Evolutionary conservation across 2,888 invertebrate species (phyloP), one percentile per base, ranked within the genome.

Genomic region (Gortyna flavago): DNA sequence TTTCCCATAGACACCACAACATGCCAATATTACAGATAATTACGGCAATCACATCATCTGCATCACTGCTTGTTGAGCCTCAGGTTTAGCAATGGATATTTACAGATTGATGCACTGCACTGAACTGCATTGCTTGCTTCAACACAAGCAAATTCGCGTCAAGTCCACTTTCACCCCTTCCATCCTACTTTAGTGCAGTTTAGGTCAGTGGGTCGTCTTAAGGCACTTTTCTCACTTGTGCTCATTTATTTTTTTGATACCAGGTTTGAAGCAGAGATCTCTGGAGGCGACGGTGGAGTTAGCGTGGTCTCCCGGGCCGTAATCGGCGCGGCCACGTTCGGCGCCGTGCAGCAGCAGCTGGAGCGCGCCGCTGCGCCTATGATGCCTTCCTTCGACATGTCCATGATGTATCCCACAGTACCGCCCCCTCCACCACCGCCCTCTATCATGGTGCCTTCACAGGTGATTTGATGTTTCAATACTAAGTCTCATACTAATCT

Each of bases 221-320:
- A n/a, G n/a, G n/a, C n/a, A n/a, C n/a, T n/a, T n/a, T 51, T 25
- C 16, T 44, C 2, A 32, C 4, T 25, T 48, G 16, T 44, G 7
- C 21, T 44, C 13, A 44, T 44, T 44, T 44, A 13, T 13, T 44
- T 41, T 41, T 13, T 44, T 44, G 13, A 2, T 38, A 44, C 44
- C 44, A 44, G 99, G 90, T 99, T 99, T 92, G 99, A 99, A 92
- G 98, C 98, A 1, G 99, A 99, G 96, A 98, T 99, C 88, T 98
- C 98, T 0, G 97, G 97, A 25, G 96, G 97, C 59, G 96, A 97
- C 29, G 95, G 96, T 57, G 96, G 97, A 21, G 96, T 89, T 11
- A 96, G 97, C 7, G 97, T 97, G 25, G 83, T 73, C 0, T 77
- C 85, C 2, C 89, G 88, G 9, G 88, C 88, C 9, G 97, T 98